phyloP scores from a whole-genome alignment of 2,888 invertebrate species.

The Alloplasta piceator region DNA sequence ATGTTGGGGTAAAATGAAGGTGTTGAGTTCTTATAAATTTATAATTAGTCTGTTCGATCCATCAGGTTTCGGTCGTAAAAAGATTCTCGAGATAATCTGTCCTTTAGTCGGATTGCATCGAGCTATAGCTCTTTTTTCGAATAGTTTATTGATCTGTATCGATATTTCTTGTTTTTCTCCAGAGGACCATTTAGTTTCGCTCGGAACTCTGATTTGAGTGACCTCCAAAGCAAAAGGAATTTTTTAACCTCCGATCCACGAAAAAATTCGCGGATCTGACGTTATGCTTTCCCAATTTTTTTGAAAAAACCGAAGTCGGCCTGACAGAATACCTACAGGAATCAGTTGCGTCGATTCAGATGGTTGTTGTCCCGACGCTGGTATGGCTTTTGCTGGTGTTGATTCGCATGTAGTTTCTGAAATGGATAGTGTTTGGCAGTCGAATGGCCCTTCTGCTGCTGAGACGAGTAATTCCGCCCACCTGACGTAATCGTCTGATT shows the following conservation, averaged over 20 bases:
- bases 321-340: no score
- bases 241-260: slow-evolving; percentile 57
- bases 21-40: slow-evolving; percentile 57
- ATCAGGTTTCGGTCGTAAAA: slow-evolving; percentile 57
- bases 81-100: slow-evolving; percentile 58
- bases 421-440: no score
- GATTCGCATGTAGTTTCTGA: no score
- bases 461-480: no score
- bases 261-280: no score
- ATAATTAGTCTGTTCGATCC: slow-evolving; percentile 58
- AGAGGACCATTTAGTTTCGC: slow-evolving; percentile 11
- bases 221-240: slow-evolving; percentile 34
- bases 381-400: no score
- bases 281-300: no score
- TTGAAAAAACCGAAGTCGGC: no score
- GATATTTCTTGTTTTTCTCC: slow-evolving; percentile 9
- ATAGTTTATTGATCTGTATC: slow-evolving; percentile 24
- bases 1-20: slow-evolving; percentile 27
- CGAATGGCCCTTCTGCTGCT: no score
- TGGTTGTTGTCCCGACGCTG: no score
- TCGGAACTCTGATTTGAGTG: slow-evolving; percentile 6
- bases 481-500: no score
- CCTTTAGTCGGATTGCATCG: slow-evolving; percentile 24
- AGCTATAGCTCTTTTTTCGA: slow-evolving; percentile 50
- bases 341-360: no score